phyloP scores from a whole-genome alignment of 2,797 vertebrate species.

The Eulemur rubriventer region DNA sequence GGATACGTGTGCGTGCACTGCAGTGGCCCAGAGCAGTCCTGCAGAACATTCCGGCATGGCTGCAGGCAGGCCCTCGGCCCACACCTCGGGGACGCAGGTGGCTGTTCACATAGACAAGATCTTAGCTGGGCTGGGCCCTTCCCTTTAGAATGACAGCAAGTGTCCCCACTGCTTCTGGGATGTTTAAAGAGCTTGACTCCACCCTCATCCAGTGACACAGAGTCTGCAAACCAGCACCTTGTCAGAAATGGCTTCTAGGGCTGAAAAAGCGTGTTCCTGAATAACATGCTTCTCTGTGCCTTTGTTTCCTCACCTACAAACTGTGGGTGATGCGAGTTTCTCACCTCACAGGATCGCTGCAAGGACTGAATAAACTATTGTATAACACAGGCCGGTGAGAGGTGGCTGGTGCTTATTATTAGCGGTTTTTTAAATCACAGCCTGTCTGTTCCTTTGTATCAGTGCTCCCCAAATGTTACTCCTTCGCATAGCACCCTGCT shows the following conservation, averaged over 20 bases:
- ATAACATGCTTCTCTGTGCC: not conserved
- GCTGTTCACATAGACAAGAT: not conserved
- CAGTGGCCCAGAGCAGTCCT: too few species aligned
- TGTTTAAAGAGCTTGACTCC: not conserved
- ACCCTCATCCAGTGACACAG: not conserved
- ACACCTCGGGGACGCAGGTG: not conserved
- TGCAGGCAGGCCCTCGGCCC: too few species aligned
- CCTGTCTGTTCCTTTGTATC: not conserved
- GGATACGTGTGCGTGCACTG: rapidly evolving
- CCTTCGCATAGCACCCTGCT: not conserved
- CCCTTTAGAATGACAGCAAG: not conserved
- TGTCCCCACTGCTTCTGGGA: not conserved
- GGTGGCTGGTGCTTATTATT: not conserved
- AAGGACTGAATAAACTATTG: not conserved
- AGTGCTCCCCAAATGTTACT: not conserved
- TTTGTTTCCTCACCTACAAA: not conserved
- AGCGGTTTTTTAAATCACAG: not conserved
- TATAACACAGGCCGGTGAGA: not conserved
- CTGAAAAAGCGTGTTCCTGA: not conserved
- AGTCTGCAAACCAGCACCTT: not conserved
- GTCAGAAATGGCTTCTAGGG: not conserved
- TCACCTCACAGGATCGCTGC: not conserved
- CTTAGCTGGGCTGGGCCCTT: not conserved
- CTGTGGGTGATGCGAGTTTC: not conserved
- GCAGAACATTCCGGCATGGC: not conserved